Percentiles rank a stretch among this genome's conserved stretches.
These are phyloP conservation scores for Falco biarmicus DNA, from an alignment of 2,797 vertebrate species.

Conservation along the genomic window DNA sequence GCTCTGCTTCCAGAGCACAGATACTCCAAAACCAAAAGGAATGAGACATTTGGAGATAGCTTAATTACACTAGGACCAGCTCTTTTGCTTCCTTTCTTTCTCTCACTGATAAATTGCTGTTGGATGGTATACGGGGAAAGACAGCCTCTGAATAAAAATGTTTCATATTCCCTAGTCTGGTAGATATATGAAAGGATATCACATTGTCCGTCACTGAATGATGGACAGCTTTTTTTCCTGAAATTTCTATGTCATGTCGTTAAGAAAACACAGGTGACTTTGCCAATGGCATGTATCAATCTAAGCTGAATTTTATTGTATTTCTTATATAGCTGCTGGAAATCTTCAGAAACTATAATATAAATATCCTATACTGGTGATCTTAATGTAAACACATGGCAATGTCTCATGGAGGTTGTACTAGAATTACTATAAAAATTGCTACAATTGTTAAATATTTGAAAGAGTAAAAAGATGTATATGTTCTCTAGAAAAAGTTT, in stretches of 20 bases:
- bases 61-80: neutral
- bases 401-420: neutral
- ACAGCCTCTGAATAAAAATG: neutral
- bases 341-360: neutral
- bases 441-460: neutral
- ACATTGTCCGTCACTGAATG: neutral
- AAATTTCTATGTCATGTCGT: neutral
- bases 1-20: neutral
- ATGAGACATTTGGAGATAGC: neutral
- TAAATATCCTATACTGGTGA: neutral
- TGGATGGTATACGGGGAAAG: neutral
- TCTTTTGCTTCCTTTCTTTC: neutral
- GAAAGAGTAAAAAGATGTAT: neutral
- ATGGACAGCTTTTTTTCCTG: neutral
- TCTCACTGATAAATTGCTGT: neutral
- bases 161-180: neutral
- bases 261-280: neutral
- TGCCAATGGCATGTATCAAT: neutral
- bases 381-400: neutral
- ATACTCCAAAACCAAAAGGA: neutral
- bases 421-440: neutral
- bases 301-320: neutral
- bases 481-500: neutral
- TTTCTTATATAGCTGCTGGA: neutral
- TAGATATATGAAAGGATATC: neutral